Base-by-base conservation (phyloP, 1,140 invertebrate genomes). In the Lithobius niger region DNA sequence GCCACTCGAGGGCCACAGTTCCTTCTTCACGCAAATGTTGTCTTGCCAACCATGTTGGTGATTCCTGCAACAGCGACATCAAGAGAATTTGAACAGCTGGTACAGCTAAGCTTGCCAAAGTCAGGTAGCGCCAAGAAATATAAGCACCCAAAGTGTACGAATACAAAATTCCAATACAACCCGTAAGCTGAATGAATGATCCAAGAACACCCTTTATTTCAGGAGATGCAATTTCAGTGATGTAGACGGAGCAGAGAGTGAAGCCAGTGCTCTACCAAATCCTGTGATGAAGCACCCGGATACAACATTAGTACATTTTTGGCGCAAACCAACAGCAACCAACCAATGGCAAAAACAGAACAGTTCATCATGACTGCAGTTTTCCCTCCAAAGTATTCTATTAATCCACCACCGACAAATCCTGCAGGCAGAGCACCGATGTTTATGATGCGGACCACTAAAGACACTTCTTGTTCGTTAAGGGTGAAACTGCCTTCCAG, bases 161-260 rank as follows among this genome's bases (percentile, higher is more conserved):
- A 73, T 76, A 78, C 48, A 84, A 81, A 62, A 95, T 95, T 67
- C 92, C 92, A 56, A 95, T 80, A 0, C 85, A 86, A n/a, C 91
- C 92, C 0, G 88, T 87, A 55, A 95, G 69, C 54, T 71, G 68
- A 13, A 65, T 62, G 40, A 65, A 64, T 27, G 94, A 72, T 18
- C 89, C 90, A 4, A 95, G 72, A 2, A 84, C 82, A 10, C 91
- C 91, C 52, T 91, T 72, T 1, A 93, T 84, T 74, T 92, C 86
- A 2, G 89, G 82, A 65, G 93, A 88, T 22, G 94, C 77, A 1
- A 87, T 86, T 73, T 95, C 92, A 25, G 88, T 88, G n/a, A 95
- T 76, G 65, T 95, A 95, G 1, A 95, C 87, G 90, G 90, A 49
- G 89, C 76, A 3, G 84, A 82, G 0, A 94, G 75, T 1, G 86